Base-by-base conservation (phyloP, 2,113 vertebrate genomes). In the Setophaga coronata region DNA sequence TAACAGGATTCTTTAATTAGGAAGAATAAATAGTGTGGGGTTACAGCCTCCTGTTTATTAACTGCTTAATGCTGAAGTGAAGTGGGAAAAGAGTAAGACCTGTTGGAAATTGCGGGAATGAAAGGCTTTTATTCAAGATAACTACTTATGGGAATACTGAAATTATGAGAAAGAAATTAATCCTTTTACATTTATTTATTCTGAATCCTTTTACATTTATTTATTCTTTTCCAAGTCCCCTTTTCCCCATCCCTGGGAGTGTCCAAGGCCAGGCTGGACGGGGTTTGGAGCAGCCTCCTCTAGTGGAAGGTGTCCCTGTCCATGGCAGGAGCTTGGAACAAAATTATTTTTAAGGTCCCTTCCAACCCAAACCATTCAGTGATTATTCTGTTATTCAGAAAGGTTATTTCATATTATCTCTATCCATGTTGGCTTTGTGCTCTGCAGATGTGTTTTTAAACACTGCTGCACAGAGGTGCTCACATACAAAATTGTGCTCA, bases 1-100 rank as follows among this genome's bases (percentile, higher is more conserved):
- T 62, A 58, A 80, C 82, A 90, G 50, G 78, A 58, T 40, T 92
- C 71, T 82, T 89, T 80, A 89, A 87, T 82, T 50, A 70, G 58
- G 58, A 70, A 69, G 38, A 65, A 92, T 81, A 86, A 26, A 66
- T 38, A 13, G 66, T 34, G 12, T 16, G 34, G 24, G 23, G 28
- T 91, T 94, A 50, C 57, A 79, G 70, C 33, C 77, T 89, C 61
- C 65, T 11, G 1, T 65, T 89, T 79, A 28, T 29, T 45, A 70
- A 72, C 58, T 54, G 33, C 54, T 58, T 56, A 64, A 54, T 38
- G 62, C 85, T 91, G 66, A 82, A 78, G 29, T 45, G 15, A 82
- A 54, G 43, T 25, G 38, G 28, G 53, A 45, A 36, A 87, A 79
- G 18, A 82, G 8, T 47, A 67, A 88, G 29, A 33, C 3, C 24